A percentile compares a stretch with the other conserved stretches of the same genome.
Evolutionary conservation across 2,888 invertebrate species (phyloP).

Genomic region (Harpalus rufipes): DNA sequence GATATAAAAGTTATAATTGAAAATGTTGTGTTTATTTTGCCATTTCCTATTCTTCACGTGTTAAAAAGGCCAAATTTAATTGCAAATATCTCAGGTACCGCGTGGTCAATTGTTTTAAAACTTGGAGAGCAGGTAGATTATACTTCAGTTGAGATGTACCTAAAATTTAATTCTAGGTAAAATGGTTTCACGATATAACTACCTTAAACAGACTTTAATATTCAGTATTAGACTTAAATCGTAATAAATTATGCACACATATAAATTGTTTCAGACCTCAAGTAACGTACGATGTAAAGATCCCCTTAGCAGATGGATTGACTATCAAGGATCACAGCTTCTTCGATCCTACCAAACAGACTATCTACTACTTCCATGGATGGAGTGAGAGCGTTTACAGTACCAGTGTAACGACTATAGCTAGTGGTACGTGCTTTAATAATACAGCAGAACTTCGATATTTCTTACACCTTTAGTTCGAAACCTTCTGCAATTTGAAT

Average conservation of each 20-base stretch:
- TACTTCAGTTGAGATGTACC: too few species aligned
- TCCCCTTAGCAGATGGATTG: background rate
- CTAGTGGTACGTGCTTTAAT: background rate
- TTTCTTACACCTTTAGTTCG: background rate
- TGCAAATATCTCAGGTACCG: too few species aligned
- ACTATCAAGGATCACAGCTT: background rate
- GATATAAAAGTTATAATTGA: too few species aligned
- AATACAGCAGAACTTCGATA: background rate
- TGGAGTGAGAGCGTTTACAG: background rate
- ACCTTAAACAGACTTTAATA: too few species aligned
- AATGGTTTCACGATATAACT: too few species aligned
- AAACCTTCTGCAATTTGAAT: too few species aligned
- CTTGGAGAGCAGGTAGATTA: too few species aligned
- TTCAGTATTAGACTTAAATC: background rate
- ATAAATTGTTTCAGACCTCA: background rate
- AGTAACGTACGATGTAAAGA: background rate
- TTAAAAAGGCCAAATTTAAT: too few species aligned
- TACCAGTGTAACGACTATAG: background rate
- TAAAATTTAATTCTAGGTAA: too few species aligned
- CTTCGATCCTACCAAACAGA: background rate
- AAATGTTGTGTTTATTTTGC: too few species aligned
- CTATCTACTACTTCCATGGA: background rate
- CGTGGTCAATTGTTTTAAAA: too few species aligned
- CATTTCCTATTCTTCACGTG: too few species aligned
- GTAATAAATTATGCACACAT: background rate